These are phyloP conservation scores for Nyctereutes procyonoides DNA, from an alignment of 2,113 vertebrate species.

Conservation along the genomic window DNA sequence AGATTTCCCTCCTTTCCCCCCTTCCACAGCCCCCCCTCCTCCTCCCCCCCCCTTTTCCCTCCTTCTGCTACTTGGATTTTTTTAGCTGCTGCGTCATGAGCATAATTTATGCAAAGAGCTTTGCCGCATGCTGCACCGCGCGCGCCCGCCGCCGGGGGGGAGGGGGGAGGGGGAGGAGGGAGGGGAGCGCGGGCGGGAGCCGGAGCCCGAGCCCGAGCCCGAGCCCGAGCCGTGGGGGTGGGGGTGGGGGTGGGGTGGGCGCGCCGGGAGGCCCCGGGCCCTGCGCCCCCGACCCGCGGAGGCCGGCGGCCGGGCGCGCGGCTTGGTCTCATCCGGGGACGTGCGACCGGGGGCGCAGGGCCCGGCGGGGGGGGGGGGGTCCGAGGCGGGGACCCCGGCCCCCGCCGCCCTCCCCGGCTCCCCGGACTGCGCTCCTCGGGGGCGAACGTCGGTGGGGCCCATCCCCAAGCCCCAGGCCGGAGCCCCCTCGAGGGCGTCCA, in stretches of 20 bases:
- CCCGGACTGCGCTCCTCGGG: background rate
- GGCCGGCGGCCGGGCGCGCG: background rate
- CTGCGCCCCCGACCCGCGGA: too few species aligned
- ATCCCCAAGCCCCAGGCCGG: background rate
- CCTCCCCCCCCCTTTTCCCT: slow-evolving; percentile 80
- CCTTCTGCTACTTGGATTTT: slow-evolving; percentile 89
- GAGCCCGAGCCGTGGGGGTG: slow-evolving; percentile 56
- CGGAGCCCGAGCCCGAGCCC: background rate
- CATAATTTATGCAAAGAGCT: slow-evolving; percentile 99
- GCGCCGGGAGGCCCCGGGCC: background rate
- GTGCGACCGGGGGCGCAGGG: background rate
- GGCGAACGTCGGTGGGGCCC: background rate
- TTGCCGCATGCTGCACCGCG: slow-evolving; percentile 87
- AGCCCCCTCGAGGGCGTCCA: too few species aligned
- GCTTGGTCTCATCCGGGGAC: background rate
- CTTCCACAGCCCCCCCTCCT: slow-evolving; percentile 1
- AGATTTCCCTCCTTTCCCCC: slow-evolving; percentile 60
- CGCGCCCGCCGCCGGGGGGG: slow-evolving; percentile 77
- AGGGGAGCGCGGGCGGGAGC: slow-evolving; percentile 77
- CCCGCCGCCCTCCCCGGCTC: too few species aligned
- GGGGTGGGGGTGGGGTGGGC: background rate
- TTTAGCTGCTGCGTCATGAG: slow-evolving; percentile 98
- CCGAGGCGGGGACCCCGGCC: background rate
- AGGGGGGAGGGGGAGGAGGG: slow-evolving; percentile 82
- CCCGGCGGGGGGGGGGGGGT: background rate